Conservation (phyloP, 2,113 vertebrate genomes). For the Octodon degus region DNA sequence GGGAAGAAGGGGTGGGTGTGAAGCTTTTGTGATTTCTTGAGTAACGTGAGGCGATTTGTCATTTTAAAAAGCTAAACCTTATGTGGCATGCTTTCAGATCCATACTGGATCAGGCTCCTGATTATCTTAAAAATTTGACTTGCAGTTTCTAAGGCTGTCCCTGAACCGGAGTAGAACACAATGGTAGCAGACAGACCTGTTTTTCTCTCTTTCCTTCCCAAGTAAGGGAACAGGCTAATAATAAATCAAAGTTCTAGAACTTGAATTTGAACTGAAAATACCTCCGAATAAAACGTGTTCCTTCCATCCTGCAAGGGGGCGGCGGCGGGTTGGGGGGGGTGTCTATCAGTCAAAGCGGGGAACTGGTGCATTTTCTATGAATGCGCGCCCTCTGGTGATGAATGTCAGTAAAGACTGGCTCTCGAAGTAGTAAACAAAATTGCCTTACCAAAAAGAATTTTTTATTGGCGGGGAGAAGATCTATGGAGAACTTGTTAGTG, state of each 20-base stretch:
- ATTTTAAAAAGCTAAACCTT: conserved; percentile 54
- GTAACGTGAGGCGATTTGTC: conserved; percentile 63
- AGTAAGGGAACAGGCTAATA: conserved; percentile 70
- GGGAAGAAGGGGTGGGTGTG: conserved; percentile 73
- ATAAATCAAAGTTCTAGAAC: conserved; percentile 79
- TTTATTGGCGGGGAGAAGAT: conserved; percentile 1
- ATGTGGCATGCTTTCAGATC: neutral
- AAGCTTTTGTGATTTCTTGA: conserved; percentile 74
- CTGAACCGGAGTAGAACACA: conserved; percentile 56
- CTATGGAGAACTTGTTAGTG: conserved; percentile 51
- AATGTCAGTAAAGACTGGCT: conserved; percentile 41
- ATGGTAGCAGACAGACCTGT: conserved; percentile 65
- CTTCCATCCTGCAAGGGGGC: conserved; percentile 55
- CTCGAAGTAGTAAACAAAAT: conserved; percentile 65
- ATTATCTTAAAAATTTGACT: conserved; percentile 46
- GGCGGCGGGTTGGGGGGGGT: neutral
- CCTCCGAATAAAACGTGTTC: conserved; percentile 75
- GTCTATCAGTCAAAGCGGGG: neutral
- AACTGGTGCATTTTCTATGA: conserved; percentile 80
- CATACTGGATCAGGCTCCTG: neutral
- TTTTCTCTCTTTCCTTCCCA: conserved; percentile 72
- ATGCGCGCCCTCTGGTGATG: conserved; percentile 81
- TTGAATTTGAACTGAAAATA: conserved; percentile 82
- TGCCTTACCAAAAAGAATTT: conserved; percentile 68
- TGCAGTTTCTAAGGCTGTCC: conserved; percentile 45